A percentile compares a stretch with the other conserved stretches of the same genome.
Conservation (phyloP, 2,888 invertebrate genomes). For the Carpatolechia fugitivella region DNA sequence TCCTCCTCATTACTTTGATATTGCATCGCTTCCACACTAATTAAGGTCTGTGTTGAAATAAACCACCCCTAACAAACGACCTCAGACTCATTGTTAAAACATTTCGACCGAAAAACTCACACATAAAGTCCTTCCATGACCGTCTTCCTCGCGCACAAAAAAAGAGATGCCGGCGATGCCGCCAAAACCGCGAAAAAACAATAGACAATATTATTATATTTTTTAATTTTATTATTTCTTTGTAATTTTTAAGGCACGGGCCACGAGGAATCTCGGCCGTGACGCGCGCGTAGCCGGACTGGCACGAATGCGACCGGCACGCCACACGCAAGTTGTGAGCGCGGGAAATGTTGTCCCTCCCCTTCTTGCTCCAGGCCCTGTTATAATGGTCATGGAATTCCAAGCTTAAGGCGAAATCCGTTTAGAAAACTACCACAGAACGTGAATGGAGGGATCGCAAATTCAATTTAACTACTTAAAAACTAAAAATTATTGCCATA, state of each 20-base stretch:
- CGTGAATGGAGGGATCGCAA: too few species aligned
- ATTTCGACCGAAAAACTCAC: conserved; percentile 21
- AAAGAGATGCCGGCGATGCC: conserved; percentile 21
- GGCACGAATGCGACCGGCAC: conserved; percentile 34
- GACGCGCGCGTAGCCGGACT: conserved; percentile 65
- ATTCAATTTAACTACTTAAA: too few species aligned
- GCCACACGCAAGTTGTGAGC: conserved; percentile 23
- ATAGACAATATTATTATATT: conserved; percentile 21
- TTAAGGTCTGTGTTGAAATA: conserved; percentile 51
- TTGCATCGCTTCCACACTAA: conserved; percentile 74
- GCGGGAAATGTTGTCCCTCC: conserved; percentile 43
- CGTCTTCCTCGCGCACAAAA: background rate
- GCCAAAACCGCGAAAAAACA: conserved; percentile 25
- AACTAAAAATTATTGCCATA: too few species aligned
- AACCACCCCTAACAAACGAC: conserved; percentile 64
- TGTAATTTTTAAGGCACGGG: conserved; percentile 29
- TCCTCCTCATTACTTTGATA: conserved; percentile 74
- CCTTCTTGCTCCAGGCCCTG: conserved; percentile 31
- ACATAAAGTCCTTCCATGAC: conserved; percentile 1
- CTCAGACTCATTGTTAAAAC: conserved; percentile 59
- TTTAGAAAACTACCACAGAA: too few species aligned
- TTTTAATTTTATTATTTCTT: conserved; percentile 27
- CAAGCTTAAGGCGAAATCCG: conserved; percentile 33
- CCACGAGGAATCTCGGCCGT: conserved; percentile 53
- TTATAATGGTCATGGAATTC: conserved; percentile 44